Conservation (phyloP, 92 coral and sea anemone species). For the Zoanthus solanderi region DNA sequence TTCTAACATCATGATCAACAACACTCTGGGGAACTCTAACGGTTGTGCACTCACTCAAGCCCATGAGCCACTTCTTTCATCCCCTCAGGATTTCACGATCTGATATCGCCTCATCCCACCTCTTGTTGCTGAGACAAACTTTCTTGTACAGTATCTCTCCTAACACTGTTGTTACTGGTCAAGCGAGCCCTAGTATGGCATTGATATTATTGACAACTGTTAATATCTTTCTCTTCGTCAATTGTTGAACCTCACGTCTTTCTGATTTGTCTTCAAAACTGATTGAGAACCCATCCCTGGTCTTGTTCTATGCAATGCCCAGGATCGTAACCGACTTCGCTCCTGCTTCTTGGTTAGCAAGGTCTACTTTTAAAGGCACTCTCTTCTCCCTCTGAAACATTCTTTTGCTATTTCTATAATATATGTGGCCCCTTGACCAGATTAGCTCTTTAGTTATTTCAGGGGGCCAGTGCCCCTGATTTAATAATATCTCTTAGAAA, state of each 20-base stretch:
- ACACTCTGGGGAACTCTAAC: constrained; percentile 73
- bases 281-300: constrained; percentile 16
- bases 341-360: neutral
- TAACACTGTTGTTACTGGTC: constrained; percentile 3
- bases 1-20: constrained; percentile 2
- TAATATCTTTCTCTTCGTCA: constrained; percentile 26
- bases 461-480: too few species aligned
- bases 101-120: constrained; percentile 70
- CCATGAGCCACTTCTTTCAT: constrained; percentile 61
- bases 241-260: constrained; percentile 18
- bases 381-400: constrained; percentile 17
- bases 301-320: constrained; percentile 8
- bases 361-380: neutral
- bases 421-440: too few species aligned
- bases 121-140: constrained; percentile 44
- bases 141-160: constrained; percentile 43
- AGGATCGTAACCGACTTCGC: neutral
- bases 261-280: neutral
- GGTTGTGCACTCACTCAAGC: constrained; percentile 24
- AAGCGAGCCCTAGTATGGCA: constrained; percentile 4
- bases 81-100: constrained; percentile 33
- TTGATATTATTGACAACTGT: neutral
- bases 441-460: too few species aligned
- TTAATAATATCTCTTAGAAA: too few species aligned
- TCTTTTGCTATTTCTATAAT: neutral